Evolutionary conservation across 35 echinoderm and acorn worm genomes (phyloP), one percentile per base, ranked within the genome.

Genomic region (Heliocidaris tuberculata): DNA sequence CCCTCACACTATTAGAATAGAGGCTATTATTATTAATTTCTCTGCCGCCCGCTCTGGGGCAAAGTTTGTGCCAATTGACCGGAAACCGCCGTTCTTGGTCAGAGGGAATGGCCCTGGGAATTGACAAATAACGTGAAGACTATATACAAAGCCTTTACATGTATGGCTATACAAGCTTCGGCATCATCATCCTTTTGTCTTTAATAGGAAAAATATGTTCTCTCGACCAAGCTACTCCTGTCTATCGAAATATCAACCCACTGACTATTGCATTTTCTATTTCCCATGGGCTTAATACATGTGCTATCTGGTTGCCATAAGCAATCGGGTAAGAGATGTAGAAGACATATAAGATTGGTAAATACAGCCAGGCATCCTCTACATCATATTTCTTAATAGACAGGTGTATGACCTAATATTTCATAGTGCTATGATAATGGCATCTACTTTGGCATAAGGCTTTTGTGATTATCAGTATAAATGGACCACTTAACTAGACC

Each of bases 11-110:
- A 78, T 78, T 19, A 27, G 21, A 78, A 78, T 78, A 7, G 65
- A n/a, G 65, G 21, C 65, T 27, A 78, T 78, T 78, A 70, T 70
- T 70, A 78, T 89, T 89, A 89, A 89, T 89, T 89, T 89, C 87
- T 48, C 87, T 7, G 31, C 87, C 87, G 47, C 31, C 87, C 87
- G 47, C 31, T 89, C 29, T 21, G 87, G 87, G 31, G 31, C 32
- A 89, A 9, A 42, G 87, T 89, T 47, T 89, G 32, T 89, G 31
- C 47, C 87, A 32, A 89, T 7, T 89, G 87, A 89, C 87, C 87
- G 87, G 87, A 89, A 89, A 89, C 31, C 31, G 6, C 86, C 7
- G 16, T 12, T 89, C 87, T 89, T 15, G 87, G 15, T 13, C 87
- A 21, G 12, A 16, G 9, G 47, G 9, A 17, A n/a, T 47, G 87